phyloP scores from a whole-genome alignment of 30 jellyfish, hydroid and myxozoan genomes.

The Sanderia malayensis region DNA sequence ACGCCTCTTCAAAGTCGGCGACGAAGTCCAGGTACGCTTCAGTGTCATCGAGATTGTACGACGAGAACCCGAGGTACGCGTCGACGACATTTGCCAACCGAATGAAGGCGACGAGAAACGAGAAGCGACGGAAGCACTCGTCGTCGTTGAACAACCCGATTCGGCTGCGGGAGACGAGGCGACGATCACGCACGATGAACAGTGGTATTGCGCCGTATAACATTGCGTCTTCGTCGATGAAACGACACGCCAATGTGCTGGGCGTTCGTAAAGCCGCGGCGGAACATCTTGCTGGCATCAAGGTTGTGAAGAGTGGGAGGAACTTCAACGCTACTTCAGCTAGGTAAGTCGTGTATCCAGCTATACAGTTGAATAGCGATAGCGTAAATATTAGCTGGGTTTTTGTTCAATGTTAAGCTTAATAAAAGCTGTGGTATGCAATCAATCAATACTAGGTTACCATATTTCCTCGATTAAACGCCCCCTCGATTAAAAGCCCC shows the following conservation, averaged over 20 bases:
- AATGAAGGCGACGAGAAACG: slow-evolving; percentile 17
- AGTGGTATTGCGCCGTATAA: not conserved
- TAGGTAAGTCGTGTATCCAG: not conserved
- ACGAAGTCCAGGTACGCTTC: slow-evolving; percentile 43
- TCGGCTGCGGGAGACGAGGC: slow-evolving; percentile 37
- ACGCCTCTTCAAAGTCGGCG: too few relatives aligned
- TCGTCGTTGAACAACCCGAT: slow-evolving; percentile 48
- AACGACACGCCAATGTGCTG: not conserved
- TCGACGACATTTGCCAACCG: slow-evolving; percentile 12
- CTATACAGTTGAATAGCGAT: too few relatives aligned
- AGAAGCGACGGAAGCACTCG: slow-evolving; percentile 9
- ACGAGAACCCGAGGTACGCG: slow-evolving; percentile 53
- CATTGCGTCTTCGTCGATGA: not conserved
- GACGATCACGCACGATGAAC: slow-evolving; percentile 16
- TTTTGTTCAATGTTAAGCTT: too few relatives aligned
- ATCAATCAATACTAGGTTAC: too few relatives aligned
- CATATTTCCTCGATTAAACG: too few relatives aligned
- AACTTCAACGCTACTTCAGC: not conserved
- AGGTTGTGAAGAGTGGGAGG: not conserved
- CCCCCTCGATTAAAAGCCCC: too few relatives aligned
- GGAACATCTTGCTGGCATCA: slow-evolving; percentile 1
- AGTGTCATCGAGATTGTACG: slow-evolving; percentile 37
- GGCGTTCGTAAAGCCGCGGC: slow-evolving; percentile 23
- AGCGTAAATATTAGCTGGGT: too few relatives aligned
- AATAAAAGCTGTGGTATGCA: too few relatives aligned